phyloP scores from a whole-genome alignment of 2,113 vertebrate species.

The Isichthys henryi region DNA sequence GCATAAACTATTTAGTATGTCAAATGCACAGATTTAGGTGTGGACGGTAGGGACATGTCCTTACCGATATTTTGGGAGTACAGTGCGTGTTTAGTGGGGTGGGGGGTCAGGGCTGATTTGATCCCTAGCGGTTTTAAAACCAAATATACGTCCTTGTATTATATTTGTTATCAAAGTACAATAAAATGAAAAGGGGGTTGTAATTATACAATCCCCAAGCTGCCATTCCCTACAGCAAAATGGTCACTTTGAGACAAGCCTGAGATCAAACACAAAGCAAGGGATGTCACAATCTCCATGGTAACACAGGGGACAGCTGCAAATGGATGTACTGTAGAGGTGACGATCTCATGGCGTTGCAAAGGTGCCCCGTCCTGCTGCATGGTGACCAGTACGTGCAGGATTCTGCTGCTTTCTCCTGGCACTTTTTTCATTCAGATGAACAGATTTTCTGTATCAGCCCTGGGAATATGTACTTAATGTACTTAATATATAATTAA shows the following conservation, averaged over 20 bases:
- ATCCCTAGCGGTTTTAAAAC: not conserved
- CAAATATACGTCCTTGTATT: not conserved
- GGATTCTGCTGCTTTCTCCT: not conserved
- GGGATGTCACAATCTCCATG: not conserved
- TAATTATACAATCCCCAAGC: not conserved
- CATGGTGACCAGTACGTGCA: not conserved
- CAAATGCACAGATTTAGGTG: not conserved
- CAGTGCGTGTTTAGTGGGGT: not conserved
- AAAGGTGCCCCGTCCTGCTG: not conserved
- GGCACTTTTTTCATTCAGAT: not conserved
- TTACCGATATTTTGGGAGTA: not conserved
- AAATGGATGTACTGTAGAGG: not conserved
- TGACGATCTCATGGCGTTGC: not conserved
- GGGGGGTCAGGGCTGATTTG: not conserved
- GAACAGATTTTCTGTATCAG: not conserved
- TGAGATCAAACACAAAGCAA: not conserved
- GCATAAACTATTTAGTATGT: not conserved
- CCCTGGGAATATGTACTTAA: not conserved
- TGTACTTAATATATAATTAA: not conserved
- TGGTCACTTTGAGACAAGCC: not conserved
- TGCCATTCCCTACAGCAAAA: not conserved
- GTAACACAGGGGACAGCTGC: not conserved
- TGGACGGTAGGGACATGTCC: not conserved
- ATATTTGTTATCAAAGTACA: not conserved
- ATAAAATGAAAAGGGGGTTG: not conserved